Percentiles rank a stretch among this genome's conserved stretches.
phyloP scores from a whole-genome alignment of 2,113 vertebrate species.

The Ophiodon elongatus region DNA sequence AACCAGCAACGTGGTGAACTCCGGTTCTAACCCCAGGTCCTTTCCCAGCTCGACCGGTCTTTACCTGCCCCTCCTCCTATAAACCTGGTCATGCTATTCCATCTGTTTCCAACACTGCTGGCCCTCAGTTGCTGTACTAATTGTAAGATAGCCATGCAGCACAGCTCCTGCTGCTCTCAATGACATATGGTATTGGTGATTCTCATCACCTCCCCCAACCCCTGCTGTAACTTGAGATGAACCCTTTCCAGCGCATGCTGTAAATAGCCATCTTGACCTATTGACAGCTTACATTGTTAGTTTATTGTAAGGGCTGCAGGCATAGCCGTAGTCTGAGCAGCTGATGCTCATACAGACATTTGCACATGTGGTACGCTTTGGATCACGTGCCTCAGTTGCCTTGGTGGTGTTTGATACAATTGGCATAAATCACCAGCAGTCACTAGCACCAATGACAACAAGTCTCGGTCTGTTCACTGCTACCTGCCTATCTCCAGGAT shows the following conservation, averaged over 20 bases:
- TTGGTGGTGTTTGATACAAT: conserved; percentile 1
- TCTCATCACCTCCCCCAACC: conserved; percentile 27
- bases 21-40: neutral
- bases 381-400: neutral
- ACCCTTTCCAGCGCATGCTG: conserved; percentile 6
- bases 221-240: conserved; percentile 34
- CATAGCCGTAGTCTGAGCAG: neutral
- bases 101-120: conserved; percentile 50
- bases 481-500: neutral
- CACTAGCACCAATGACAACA: neutral
- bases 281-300: conserved; percentile 34
- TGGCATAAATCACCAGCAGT: neutral
- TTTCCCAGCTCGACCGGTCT: neutral
- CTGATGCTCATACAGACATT: neutral
- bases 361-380: neutral
- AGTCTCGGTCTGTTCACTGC: neutral
- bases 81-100: conserved; percentile 26
- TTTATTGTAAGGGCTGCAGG: conserved; percentile 16
- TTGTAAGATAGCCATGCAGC: conserved; percentile 43
- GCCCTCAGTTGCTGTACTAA: conserved; percentile 36
- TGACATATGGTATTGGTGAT: conserved; percentile 42
- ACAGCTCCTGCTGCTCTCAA: conserved; percentile 43
- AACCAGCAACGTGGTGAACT: neutral
- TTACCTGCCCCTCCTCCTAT: conserved; percentile 21
- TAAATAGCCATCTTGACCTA: conserved; percentile 24